A percentile compares a stretch with the other conserved stretches of the same genome.
Evolutionary conservation across 2,797 vertebrate genomes (phyloP).

Genomic region (Dallia pectoralis): DNA sequence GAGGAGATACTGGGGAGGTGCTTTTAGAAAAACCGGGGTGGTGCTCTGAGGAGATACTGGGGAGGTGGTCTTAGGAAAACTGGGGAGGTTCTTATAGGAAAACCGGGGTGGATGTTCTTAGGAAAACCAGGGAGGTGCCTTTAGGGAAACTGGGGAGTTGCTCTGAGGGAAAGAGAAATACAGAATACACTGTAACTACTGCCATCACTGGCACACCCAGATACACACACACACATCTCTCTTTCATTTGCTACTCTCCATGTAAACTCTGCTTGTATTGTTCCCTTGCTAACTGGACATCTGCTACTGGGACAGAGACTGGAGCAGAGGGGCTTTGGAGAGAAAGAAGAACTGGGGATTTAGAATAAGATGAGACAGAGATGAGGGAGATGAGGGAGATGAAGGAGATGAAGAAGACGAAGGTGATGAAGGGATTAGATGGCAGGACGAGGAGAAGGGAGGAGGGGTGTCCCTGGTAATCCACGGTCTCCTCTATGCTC

Average conservation of each 20-base stretch:
- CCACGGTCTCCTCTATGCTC: no score
- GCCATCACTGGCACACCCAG: neutral
- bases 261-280: neutral
- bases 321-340: slow-evolving; percentile 11
- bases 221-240: slow-evolving; percentile 1
- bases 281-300: slow-evolving; percentile 30
- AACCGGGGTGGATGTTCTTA: no score
- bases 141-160: no score
- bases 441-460: neutral
- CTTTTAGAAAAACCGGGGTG: no score
- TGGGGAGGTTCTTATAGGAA: no score
- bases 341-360: slow-evolving; percentile 16
- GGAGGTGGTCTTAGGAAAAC: no score
- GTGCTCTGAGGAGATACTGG: no score
- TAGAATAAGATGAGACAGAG: neutral
- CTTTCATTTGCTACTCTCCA: neutral
- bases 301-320: slow-evolving; percentile 36
- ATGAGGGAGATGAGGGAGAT: neutral
- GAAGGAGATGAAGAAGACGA: slow-evolving; percentile 13
- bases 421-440: neutral
- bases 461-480: neutral
- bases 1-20: no score
- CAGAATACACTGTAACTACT: no score
- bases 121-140: no score
- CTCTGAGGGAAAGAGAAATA: no score